Conservation (phyloP, 2,888 invertebrate species). For the Ormyrus pomaceus region DNA sequence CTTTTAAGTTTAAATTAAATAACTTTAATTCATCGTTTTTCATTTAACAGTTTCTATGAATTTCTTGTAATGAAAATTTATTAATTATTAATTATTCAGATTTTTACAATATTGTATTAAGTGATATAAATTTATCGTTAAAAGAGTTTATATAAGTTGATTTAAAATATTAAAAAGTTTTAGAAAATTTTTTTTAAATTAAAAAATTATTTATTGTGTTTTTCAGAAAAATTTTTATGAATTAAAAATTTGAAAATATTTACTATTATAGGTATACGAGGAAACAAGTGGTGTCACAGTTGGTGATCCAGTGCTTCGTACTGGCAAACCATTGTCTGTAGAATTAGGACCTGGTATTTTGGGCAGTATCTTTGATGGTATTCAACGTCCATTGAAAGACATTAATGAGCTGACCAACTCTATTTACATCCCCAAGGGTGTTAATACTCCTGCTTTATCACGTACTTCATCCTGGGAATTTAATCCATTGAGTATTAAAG, state of each 20-base stretch:
- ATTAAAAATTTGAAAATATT: neutral
- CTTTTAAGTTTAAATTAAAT: neutral
- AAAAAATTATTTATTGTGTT: neutral
- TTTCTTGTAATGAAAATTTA: no score
- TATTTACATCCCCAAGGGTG: conserved; percentile 99
- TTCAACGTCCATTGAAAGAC: conserved; percentile 98
- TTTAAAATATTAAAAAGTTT: no score
- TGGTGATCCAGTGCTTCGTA: conserved; percentile 98
- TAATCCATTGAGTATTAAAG: conserved; percentile 87
- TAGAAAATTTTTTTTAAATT: no score
- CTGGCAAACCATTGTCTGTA: conserved; percentile 99
- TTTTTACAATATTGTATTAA: neutral
- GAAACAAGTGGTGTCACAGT: conserved; percentile 99
- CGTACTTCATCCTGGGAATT: conserved; percentile 94
- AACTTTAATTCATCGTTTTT: neutral
- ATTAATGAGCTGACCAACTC: conserved; percentile 95
- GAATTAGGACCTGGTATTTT: conserved; percentile 99
- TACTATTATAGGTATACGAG: conserved; percentile 85
- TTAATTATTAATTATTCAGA: neutral
- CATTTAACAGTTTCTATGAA: no score
- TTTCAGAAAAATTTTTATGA: neutral
- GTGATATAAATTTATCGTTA: no score
- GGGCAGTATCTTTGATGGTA: conserved; percentile 99
- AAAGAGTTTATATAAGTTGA: no score
- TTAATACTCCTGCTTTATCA: conserved; percentile 94